Base-by-base conservation (phyloP, 2,797 vertebrate genomes). In the Enteromius paludinosus region DNA sequence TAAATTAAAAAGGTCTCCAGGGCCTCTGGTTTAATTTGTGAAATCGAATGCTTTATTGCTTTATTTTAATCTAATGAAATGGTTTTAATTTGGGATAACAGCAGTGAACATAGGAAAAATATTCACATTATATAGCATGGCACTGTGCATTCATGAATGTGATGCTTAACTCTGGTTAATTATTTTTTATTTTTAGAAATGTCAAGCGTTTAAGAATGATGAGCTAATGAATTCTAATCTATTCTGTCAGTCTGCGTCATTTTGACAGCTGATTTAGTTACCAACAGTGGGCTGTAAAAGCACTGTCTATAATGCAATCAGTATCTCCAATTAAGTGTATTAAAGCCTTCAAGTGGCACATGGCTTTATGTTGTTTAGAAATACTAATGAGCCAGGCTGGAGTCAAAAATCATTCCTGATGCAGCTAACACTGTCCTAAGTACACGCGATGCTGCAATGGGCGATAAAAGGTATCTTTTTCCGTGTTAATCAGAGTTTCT, bases 341-440 rank as follows among this genome's bases (percentile, higher is more conserved):
- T 49, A 35, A 54, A 68, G 30, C 43, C 12, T 38, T 52, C 17
- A 7, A 52, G 43, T 47, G 4, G 12, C 20, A 28, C 11, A 30
- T 47, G 12, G 20, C 23, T 47, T 33, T 10, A 65, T 64, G 23
- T 30, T 76, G 52, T 54, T 14, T 41, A 15, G 33, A 76, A 61
- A 62, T 30, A 2, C 4, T 30, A 47, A 61, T 28, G 25, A 84
- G 83, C 79, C 81, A 86, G 91, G 71, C 85, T 85, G 87, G n/a
- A 88, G 87, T 86, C 70, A 54, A 87, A 83, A 82, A 76, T 86
- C 87, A 87, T 83, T 90, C 87, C 90, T 88, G 88, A 92, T 93
- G 93, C 92, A 92, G 88, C 86, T 89, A 76, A 45, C 41, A 43
- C 41, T 43, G 41, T 43, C 41, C 11, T 43, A 12, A 43, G 10